phyloP scores from a whole-genome alignment of 2,113 vertebrate species.

The Dendropsophus ebraccatus region DNA sequence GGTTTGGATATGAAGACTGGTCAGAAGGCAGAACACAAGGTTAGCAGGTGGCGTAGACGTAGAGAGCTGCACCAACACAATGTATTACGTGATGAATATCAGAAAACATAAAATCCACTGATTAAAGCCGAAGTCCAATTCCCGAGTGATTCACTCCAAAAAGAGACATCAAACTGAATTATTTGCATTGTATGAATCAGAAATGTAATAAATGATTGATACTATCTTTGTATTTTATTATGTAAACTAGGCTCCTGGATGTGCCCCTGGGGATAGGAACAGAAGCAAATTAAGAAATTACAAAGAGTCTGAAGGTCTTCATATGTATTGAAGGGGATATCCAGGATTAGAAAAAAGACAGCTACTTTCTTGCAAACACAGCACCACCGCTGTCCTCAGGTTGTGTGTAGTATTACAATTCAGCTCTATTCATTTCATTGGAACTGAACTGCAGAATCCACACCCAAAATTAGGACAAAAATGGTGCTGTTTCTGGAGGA shows the following conservation, averaged over 20 bases:
- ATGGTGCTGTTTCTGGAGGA: no score
- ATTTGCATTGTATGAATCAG: not conserved
- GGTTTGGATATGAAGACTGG: conserved; percentile 3
- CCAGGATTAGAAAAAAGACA: no score
- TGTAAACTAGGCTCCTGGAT: not conserved
- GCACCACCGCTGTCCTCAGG: no score
- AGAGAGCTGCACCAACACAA: not conserved
- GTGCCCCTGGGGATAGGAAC: not conserved
- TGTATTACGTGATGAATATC: not conserved
- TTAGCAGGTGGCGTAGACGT: not conserved
- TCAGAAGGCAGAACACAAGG: conserved; percentile 31
- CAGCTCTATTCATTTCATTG: no score
- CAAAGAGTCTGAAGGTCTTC: no score
- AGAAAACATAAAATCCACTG: not conserved
- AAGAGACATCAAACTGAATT: not conserved
- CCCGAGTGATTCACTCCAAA: not conserved
- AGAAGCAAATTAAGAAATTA: not conserved
- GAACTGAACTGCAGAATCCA: no score
- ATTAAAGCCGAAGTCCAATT: not conserved
- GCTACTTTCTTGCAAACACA: no score
- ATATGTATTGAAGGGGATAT: no score
- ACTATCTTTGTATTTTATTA: not conserved
- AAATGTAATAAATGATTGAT: not conserved
- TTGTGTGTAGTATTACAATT: no score
- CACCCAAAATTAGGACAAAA: no score